Evolutionary conservation across 2,888 invertebrate genomes (phyloP).

Genomic region (Aspidapion aeneum): DNA sequence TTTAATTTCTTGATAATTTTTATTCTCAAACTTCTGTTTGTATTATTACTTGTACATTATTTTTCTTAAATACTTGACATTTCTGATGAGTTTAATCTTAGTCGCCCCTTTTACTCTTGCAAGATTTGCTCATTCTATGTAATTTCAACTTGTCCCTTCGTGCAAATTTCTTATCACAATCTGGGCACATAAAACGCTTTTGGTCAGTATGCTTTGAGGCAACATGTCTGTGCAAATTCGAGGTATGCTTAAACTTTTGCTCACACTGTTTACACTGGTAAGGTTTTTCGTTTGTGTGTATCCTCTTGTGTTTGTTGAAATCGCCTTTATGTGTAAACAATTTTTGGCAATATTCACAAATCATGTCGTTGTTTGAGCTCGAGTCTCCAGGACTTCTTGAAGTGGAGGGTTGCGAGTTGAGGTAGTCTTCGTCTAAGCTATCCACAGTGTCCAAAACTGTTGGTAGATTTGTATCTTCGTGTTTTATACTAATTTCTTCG

Average conservation of each 20-base stretch:
- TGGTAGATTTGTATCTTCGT: not conserved
- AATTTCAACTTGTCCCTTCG: conserved; percentile 44
- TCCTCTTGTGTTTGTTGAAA: conserved; percentile 44
- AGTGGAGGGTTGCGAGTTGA: conserved; percentile 30
- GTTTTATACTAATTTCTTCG: not conserved
- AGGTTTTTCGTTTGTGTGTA: conserved; percentile 45
- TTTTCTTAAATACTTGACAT: no score
- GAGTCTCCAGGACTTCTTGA: conserved; percentile 25
- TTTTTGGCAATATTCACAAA: conserved; percentile 41
- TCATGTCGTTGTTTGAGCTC: conserved; percentile 29
- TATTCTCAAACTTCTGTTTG: no score
- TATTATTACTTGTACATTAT: no score
- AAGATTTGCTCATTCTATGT: conserved; percentile 40
- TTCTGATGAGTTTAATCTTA: no score
- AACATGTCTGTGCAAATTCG: conserved; percentile 72
- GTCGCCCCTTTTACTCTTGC: conserved; percentile 25
- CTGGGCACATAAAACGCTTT: conserved; percentile 57
- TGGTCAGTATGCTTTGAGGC: conserved; percentile 73
- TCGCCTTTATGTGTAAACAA: conserved; percentile 44
- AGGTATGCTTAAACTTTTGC: conserved; percentile 49
- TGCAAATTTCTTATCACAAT: conserved; percentile 42
- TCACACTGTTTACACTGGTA: conserved; percentile 40
- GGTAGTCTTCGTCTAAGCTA: not conserved
- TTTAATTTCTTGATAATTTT: no score
- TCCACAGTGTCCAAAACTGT: not conserved